These are phyloP conservation scores for Cheilosia soror DNA, from an alignment of 2,888 invertebrate genomes.

Conservation along the genomic window DNA sequence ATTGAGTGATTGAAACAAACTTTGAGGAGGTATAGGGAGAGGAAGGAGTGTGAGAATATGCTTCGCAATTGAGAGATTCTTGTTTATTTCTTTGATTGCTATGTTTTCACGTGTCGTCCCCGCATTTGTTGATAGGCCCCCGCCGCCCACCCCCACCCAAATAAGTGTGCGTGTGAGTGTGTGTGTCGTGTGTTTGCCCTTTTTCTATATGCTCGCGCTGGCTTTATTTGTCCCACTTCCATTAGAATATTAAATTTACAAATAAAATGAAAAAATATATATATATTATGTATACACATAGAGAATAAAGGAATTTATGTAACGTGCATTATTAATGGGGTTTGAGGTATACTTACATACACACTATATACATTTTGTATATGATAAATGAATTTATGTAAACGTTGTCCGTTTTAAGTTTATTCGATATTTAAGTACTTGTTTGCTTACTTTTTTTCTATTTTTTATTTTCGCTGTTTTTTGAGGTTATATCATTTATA, in stretches of 20 bases:
- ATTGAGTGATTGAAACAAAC: constrained; percentile 11
- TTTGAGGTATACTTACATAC: constrained; percentile 65
- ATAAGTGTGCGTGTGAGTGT: constrained; percentile 23
- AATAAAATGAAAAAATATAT: constrained; percentile 55
- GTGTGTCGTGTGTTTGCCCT: constrained; percentile 38
- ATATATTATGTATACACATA: constrained; percentile 59
- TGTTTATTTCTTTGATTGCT: constrained; percentile 38
- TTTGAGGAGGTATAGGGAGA: constrained; percentile 16
- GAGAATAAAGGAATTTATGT: constrained; percentile 69
- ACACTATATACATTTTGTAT: constrained; percentile 48
- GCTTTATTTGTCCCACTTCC: constrained; percentile 71
- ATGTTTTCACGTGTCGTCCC: constrained; percentile 8
- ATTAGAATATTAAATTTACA: constrained; percentile 74
- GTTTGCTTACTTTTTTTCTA: not conserved
- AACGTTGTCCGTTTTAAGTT: constrained; percentile 22
- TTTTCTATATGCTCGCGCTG: constrained; percentile 66
- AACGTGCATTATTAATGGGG: constrained; percentile 69
- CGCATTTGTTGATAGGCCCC: too few species aligned
- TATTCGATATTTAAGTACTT: constrained; percentile 6
- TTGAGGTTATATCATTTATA: not conserved
- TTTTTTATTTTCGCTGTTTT: not conserved
- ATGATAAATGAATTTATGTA: constrained; percentile 46
- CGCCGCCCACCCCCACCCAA: not conserved
- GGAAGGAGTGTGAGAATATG: constrained; percentile 52
- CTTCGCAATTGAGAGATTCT: constrained; percentile 23